Base-by-base conservation (phyloP, 2,888 invertebrate species). In the Aradus depressus region DNA sequence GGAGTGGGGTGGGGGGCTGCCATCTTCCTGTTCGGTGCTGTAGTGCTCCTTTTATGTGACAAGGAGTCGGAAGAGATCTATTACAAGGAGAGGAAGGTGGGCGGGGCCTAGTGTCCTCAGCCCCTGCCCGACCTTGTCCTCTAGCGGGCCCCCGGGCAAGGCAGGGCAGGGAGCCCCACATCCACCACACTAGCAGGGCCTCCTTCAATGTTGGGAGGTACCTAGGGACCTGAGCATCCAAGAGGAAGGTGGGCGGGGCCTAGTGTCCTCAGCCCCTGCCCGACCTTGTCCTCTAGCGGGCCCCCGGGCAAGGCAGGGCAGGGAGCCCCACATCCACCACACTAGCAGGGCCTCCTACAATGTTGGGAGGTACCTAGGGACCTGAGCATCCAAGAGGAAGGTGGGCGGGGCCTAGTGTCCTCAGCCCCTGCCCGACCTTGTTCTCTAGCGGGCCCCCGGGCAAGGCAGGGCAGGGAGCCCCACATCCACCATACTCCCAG, bases 21-120 rank as follows among this genome's bases (percentile, higher is more conserved):
- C 63, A 90, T 95, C 65, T 93, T 96, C 73, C 76, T 93, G 44
- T 89, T 95, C 68, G 93, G 93, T 39, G 92, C 90, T 50, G 89
- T 92, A 3, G 82, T 96, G 54, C 75, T 97, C 60, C 75, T 97
- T 64, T 79, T 95, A 60, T 92, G 95, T 70, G 96, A 97, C 75
- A 96, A 95, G 72, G 95, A 96, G 72, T 91, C 90, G 64, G 95
- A 97, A 72, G 95, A 96, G 72, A 88, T 96, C 65, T 90, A 93
- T 72, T 92, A 91, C 76, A 92, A 95, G 74, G 95, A 96, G 72
- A 84, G 92, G 67, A 93, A 92, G 76, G 91, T 93, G 62, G 78
- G 78, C 52, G 76, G 69, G 60, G 76, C 77, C 76, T 77, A 77
- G 76, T 76, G 76, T 74, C 75, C 75, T 72, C 75, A 75, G 71